These are phyloP conservation scores for Varanus komodoensis DNA, from an alignment of 2,113 vertebrate genomes.

Conservation along the genomic window DNA sequence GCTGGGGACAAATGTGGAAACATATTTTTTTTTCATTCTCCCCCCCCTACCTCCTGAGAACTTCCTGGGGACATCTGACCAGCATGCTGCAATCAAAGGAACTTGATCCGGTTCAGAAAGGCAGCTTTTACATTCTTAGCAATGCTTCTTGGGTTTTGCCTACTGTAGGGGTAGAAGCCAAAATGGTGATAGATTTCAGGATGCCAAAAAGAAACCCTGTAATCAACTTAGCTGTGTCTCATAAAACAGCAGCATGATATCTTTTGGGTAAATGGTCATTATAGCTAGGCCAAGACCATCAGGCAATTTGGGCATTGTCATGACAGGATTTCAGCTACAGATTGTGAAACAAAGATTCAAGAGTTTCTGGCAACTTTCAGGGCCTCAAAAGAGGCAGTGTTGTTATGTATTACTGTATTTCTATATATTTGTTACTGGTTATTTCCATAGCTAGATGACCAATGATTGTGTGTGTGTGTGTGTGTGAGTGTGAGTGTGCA, in stretches of 20 bases:
- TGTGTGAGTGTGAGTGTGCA: too few species aligned
- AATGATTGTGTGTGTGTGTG: too few species aligned
- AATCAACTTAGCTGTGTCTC: neutral
- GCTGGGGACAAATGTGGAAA: neutral
- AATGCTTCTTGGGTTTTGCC: neutral
- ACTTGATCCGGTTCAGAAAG: neutral
- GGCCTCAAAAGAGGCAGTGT: neutral
- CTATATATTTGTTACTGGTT: neutral
- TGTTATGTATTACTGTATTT: neutral
- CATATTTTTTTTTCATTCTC: neutral
- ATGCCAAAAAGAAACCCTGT: neutral
- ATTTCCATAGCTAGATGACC: neutral
- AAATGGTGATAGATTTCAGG: neutral
- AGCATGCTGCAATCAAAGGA: neutral
- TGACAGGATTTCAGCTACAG: neutral
- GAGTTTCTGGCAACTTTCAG: neutral
- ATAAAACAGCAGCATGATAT: neutral
- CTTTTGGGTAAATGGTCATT: conserved; percentile 7
- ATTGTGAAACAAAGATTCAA: neutral
- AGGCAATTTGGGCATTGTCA: neutral
- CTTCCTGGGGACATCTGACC: neutral
- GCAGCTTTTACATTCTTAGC: neutral
- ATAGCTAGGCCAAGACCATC: neutral
- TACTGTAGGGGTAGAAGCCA: neutral
- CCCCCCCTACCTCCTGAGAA: too few species aligned